These are phyloP conservation scores for Achroia grisella DNA, from an alignment of 1,140 invertebrate species.

Conservation along the genomic window DNA sequence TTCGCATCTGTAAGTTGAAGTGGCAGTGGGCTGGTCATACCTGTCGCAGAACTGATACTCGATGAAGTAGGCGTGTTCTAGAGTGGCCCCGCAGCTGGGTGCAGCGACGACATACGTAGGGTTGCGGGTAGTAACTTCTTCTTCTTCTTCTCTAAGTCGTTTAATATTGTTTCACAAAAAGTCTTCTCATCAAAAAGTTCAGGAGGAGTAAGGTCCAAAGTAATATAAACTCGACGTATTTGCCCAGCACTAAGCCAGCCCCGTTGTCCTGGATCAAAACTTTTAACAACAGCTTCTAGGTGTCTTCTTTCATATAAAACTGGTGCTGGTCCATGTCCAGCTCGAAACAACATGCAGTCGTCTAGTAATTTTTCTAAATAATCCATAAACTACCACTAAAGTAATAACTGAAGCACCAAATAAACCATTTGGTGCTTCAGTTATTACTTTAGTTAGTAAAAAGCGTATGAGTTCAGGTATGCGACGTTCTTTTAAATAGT, in stretches of 20 bases:
- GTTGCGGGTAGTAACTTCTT: no score
- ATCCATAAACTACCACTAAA: constrained; percentile 31
- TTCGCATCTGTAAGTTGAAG: no score
- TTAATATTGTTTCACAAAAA: constrained; percentile 24
- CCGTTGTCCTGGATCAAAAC: constrained; percentile 55
- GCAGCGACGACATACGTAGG: no score
- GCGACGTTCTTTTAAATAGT: constrained; percentile 44
- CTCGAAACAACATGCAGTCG: constrained; percentile 56
- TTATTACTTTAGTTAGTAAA: constrained; percentile 44
- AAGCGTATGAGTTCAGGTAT: constrained; percentile 53
- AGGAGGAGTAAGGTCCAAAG: constrained; percentile 31
- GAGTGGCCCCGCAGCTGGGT: no score
- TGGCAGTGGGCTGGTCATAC: no score
- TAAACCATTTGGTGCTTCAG: constrained; percentile 29
- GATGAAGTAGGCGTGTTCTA: no score
- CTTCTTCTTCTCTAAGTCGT: constrained; percentile 22
- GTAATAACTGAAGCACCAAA: no score
- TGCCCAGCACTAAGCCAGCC: constrained; percentile 51
- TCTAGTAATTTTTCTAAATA: constrained; percentile 48
- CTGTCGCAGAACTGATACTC: no score
- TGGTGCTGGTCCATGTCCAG: constrained; percentile 41
- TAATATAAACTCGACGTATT: constrained; percentile 38
- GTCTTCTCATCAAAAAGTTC: constrained; percentile 31
- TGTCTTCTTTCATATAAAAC: constrained; percentile 54
- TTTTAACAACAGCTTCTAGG: constrained; percentile 52